These are phyloP conservation scores for Podilymbus podiceps DNA, from an alignment of 2,113 vertebrate species.

Conservation along the genomic window DNA sequence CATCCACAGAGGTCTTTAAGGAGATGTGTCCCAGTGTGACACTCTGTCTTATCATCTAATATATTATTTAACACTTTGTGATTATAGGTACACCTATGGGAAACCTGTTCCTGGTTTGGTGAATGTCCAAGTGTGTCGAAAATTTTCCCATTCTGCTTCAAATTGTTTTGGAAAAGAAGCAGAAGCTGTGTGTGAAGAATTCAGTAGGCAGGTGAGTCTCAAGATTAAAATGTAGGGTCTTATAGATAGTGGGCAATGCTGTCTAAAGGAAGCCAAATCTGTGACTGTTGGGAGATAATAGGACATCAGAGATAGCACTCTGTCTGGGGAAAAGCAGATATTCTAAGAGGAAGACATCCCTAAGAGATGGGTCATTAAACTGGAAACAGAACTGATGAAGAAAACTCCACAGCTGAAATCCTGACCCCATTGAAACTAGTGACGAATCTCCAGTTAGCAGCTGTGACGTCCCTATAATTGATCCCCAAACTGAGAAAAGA, in stretches of 20 bases:
- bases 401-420: not conserved
- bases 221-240: not conserved
- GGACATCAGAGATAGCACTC: not conserved
- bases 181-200: constrained; percentile 66
- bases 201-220: constrained; percentile 50
- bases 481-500: not conserved
- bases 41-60: not conserved
- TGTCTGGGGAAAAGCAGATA: not conserved
- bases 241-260: not conserved
- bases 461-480: not conserved
- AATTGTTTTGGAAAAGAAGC: constrained; percentile 50
- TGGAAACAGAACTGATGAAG: not conserved
- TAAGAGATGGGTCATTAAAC: not conserved
- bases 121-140: constrained; percentile 64
- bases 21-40: not conserved
- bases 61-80: not conserved
- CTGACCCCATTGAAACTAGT: not conserved
- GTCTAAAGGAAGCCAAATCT: not conserved
- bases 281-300: not conserved
- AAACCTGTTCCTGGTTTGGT: constrained; percentile 70
- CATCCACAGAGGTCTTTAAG: not conserved
- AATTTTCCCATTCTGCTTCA: constrained; percentile 52
- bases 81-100: constrained; percentile 74
- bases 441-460: not conserved
- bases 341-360: not conserved